These are phyloP conservation scores for Spilosoma lubricipeda DNA, from an alignment of 2,888 invertebrate species.

Conservation along the genomic window DNA sequence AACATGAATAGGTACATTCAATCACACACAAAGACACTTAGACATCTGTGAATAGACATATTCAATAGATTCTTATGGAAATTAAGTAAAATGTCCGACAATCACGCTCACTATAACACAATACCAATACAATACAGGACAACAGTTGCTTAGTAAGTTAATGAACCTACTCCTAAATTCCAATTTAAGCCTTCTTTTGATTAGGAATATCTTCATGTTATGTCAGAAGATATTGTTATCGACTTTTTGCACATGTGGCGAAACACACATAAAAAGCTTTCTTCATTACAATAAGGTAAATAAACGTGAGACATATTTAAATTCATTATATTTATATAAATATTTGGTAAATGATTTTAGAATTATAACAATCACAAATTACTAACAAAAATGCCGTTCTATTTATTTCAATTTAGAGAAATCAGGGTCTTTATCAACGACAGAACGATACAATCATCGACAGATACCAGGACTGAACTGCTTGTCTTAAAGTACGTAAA, in stretches of 20 bases:
- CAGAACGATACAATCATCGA: background rate
- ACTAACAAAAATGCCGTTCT: background rate
- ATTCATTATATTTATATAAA: no score
- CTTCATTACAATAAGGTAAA: no score
- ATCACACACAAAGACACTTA: background rate
- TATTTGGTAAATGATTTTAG: background rate
- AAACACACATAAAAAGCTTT: no score
- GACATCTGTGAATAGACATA: background rate
- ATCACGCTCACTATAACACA: background rate
- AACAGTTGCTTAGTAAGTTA: background rate
- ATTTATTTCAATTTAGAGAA: background rate
- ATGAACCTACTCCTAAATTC: background rate
- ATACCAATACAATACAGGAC: no score
- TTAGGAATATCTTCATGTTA: no score
- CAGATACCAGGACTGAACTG: background rate
- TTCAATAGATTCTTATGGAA: background rate
- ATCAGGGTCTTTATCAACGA: background rate
- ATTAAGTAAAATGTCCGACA: background rate
- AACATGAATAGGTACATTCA: background rate
- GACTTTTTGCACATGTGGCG: no score
- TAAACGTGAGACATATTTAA: no score
- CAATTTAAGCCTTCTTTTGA: no score
- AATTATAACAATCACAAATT: background rate
- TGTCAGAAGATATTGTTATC: no score
- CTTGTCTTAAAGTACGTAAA: background rate